Percentiles rank a stretch among this genome's conserved stretches.
Evolutionary conservation across 2,113 vertebrate species (phyloP).

Genomic region (Onychostruthus taczanowskii): DNA sequence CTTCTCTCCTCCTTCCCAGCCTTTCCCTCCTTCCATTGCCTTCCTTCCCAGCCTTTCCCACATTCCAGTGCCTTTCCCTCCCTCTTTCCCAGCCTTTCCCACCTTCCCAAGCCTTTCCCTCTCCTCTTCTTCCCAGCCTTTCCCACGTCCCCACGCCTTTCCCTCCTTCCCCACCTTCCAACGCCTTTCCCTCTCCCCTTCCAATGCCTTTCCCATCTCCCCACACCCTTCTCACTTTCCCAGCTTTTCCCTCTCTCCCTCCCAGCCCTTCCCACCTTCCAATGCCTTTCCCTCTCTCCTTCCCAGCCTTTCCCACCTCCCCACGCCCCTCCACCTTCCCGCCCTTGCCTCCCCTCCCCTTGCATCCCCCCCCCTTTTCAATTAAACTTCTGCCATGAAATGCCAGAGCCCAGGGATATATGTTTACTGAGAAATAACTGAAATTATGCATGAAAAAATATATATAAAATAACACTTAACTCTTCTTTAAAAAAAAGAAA

Average conservation of each 20-base stretch:
- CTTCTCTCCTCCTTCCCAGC: neutral
- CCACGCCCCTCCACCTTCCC: neutral
- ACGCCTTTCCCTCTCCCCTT: no score
- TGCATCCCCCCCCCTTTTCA: neutral
- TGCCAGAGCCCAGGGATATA: neutral
- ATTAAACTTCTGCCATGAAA: neutral
- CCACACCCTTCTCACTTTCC: no score
- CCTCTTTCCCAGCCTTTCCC: neutral
- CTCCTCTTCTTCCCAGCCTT: neutral
- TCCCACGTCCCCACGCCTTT: neutral
- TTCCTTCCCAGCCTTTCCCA: neutral
- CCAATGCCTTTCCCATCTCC: no score
- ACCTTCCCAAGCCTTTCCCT: no score
- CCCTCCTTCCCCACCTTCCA: no score
- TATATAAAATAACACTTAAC: slow-evolving; percentile 56
- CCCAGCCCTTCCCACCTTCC: no score
- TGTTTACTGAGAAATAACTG: slow-evolving; percentile 49
- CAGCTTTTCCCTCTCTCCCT: no score
- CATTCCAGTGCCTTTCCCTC: neutral
- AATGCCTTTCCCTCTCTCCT: neutral
- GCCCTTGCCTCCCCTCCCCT: neutral
- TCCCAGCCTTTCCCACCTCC: neutral
- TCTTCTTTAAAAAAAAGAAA: neutral
- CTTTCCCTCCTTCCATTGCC: neutral
- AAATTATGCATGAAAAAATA: slow-evolving; percentile 41